Conservation (phyloP, 2,113 vertebrate genomes). For the Peucedramus taeniatus region DNA sequence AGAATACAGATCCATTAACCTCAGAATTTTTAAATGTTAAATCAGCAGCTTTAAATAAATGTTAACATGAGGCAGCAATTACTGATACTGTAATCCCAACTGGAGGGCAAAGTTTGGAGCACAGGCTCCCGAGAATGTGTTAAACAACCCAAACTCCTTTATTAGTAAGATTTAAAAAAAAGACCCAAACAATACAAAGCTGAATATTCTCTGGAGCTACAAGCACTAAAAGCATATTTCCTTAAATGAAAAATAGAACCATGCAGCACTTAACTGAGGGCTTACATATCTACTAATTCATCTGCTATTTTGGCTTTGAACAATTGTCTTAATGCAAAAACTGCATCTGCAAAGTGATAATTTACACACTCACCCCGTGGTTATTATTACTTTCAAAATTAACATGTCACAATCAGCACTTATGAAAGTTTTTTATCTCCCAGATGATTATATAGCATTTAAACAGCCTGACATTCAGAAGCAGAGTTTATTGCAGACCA, state of each 20-base stretch:
- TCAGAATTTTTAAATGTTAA: slow-evolving; percentile 83
- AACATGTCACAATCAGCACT: neutral
- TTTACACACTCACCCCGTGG: slow-evolving; percentile 30
- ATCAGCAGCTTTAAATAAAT: slow-evolving; percentile 84
- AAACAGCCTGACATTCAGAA: neutral
- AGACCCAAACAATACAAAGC: neutral
- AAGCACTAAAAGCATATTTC: slow-evolving; percentile 30
- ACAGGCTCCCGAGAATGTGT: slow-evolving; percentile 62
- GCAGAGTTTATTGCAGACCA: neutral
- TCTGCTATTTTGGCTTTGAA: slow-evolving; percentile 32
- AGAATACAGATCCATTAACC: slow-evolving; percentile 78
- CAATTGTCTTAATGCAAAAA: neutral
- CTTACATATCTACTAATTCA: neutral
- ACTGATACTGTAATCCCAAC: slow-evolving; percentile 76
- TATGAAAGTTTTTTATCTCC: neutral
- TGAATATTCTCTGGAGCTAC: slow-evolving; percentile 39
- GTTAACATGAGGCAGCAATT: slow-evolving; percentile 79
- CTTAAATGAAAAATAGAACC: neutral
- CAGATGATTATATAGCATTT: neutral
- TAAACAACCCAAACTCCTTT: slow-evolving; percentile 66
- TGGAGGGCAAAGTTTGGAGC: slow-evolving; percentile 74
- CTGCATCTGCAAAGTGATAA: neutral
- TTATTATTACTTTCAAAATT: slow-evolving; percentile 8
- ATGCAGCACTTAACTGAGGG: slow-evolving; percentile 19
- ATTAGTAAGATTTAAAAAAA: slow-evolving; percentile 36